Evolutionary conservation across 2,113 vertebrate species (phyloP), one percentile per base, ranked within the genome.

Genomic region (Alces alces): DNA sequence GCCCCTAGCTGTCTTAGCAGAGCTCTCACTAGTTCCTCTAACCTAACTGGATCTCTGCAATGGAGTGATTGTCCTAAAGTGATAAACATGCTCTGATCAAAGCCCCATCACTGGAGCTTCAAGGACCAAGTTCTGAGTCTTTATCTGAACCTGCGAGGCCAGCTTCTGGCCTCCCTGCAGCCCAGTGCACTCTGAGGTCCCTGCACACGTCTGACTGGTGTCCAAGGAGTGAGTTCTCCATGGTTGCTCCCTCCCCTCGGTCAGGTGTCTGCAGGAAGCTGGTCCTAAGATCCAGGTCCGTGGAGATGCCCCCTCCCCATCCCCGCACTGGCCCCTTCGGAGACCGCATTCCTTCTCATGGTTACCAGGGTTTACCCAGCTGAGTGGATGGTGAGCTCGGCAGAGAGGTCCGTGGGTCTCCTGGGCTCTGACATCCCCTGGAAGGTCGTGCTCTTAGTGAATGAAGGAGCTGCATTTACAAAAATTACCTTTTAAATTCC

Each of bases 341-440:
- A 25, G 25, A 14, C 17, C 0, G 0, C 1, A 0, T 15, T 19
- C 17, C 13, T 54, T 27, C 6, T 7, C 5, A 7, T 4, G 9
- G n/a, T 15, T n/a, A 8, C 9, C 30, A 17, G 2, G 57, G 17
- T 61, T 30, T 79, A n/a, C 64, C 66, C 4, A 0, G 36, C 45
- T 3, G 25, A 27, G 16, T 27, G 12, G 21, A 0, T 23, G 1
- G 19, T 39, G 66, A 70, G 16, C 36, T 66, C 33, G 9, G 3
- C 0, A 13, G 2, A 4, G 27, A 33, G 47, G 60, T 39, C 36
- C 33, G 0, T 3, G 11, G 6, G 0, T 54, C 7, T 16, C 2
- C 50, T 5, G 0, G 50, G 52, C 57, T 28, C 1, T n/a, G 80
- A 30, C 19, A 10, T n/a, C 0, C 0, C 39, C 66, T 39, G 55